These are phyloP conservation scores for Perca flavescens DNA, from an alignment of 2,113 vertebrate genomes.

Conservation along the genomic window DNA sequence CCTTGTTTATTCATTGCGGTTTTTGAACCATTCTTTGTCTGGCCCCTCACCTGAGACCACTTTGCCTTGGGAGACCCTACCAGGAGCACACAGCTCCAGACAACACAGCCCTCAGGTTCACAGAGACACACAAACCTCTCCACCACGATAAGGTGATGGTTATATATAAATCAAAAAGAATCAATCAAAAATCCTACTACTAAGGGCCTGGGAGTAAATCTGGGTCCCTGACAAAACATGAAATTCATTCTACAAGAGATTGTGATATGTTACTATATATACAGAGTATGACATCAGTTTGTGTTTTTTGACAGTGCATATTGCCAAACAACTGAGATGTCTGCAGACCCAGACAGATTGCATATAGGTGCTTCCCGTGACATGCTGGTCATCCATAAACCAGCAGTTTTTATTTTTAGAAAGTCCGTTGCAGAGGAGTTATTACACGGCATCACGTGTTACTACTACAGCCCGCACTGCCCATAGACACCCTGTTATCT, in stretches of 20 bases:
- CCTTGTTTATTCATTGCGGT: no score
- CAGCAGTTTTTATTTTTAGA: conserved; percentile 75
- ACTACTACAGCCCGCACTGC: conserved; percentile 35
- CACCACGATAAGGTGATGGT: no score
- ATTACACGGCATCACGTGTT: conserved; percentile 59
- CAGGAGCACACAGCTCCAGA: no score
- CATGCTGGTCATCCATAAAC: conserved; percentile 57
- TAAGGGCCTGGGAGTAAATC: not conserved
- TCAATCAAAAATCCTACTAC: not conserved
- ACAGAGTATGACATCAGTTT: not conserved
- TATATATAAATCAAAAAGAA: no score
- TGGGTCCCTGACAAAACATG: not conserved
- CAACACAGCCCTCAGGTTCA: no score
- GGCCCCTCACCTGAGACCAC: no score
- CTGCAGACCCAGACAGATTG: not conserved
- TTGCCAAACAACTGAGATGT: not conserved
- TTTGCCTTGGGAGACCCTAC: no score
- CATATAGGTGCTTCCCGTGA: conserved; percentile 31
- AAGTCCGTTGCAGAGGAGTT: conserved; percentile 46
- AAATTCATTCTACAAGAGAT: not conserved
- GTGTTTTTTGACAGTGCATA: not conserved
- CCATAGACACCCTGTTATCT: conserved; percentile 3
- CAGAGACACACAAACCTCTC: no score
- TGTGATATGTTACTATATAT: no score
- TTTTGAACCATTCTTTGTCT: no score